Conservation (phyloP, 2,113 vertebrate species). For the Narcine bancroftii region DNA sequence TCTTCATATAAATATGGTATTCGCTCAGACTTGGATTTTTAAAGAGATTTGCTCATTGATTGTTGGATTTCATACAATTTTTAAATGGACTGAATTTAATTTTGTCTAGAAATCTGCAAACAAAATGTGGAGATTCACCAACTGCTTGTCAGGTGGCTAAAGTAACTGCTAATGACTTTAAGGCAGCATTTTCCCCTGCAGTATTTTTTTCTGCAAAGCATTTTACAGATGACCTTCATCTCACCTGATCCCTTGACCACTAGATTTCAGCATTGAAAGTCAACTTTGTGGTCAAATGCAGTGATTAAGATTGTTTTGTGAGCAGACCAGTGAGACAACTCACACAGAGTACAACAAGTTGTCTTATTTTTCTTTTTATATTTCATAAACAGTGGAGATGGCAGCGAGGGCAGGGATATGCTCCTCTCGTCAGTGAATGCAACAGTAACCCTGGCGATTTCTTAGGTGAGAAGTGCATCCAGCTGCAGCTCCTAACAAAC, state of each 20-base stretch:
- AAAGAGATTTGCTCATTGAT: background rate
- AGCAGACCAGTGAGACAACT: no score
- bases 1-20: slow-evolving; percentile 3
- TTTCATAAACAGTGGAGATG: no score
- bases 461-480: no score
- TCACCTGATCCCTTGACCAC: background rate
- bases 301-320: no score
- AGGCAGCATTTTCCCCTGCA: background rate
- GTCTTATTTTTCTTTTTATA: no score
- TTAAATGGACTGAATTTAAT: background rate
- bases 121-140: background rate
- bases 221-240: background rate
- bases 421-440: no score
- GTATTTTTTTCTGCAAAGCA: background rate
- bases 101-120: background rate
- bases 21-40: background rate
- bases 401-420: no score
- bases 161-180: background rate
- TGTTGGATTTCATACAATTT: background rate
- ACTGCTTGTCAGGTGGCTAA: background rate
- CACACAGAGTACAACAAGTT: no score
- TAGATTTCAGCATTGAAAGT: background rate
- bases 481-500: no score
- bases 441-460: no score
- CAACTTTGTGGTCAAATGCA: no score